Percentiles rank a stretch among this genome's conserved stretches.
Conservation (phyloP, 2,888 invertebrate species). For the Sinelater perroti region DNA sequence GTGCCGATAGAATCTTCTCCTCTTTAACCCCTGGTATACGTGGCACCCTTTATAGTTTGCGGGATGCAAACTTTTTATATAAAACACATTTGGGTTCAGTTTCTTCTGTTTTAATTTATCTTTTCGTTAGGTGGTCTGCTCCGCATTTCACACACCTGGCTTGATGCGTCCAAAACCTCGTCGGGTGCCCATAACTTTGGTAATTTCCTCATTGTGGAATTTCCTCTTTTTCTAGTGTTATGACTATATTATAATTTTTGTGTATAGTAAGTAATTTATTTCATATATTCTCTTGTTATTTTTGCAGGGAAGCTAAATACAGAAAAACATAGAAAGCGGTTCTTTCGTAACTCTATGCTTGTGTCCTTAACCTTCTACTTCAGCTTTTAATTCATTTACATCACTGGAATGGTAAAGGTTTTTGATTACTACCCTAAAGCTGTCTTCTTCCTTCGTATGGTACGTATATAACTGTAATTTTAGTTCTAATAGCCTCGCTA, state of each 20-base stretch:
- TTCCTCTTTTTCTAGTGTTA: constrained; percentile 10
- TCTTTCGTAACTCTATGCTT: background rate
- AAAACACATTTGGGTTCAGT: too few species aligned
- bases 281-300: background rate
- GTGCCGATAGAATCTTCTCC: constrained; percentile 10
- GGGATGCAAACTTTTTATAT: background rate
- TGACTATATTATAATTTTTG: constrained; percentile 11
- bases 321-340: background rate
- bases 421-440: constrained; percentile 4
- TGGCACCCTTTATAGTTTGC: constrained; percentile 10
- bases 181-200: constrained; percentile 12
- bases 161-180: constrained; percentile 8
- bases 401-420: background rate
- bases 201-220: constrained; percentile 9
- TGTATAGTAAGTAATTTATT: background rate
- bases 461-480: constrained; percentile 2
- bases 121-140: constrained; percentile 1
- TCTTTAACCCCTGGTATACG: constrained; percentile 5
- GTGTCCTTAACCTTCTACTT: constrained; percentile 2
- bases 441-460: background rate
- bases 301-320: background rate
- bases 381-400: constrained; percentile 4
- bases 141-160: constrained; percentile 10
- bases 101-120: constrained; percentile 7
- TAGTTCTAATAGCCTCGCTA: too few species aligned